phyloP scores from a whole-genome alignment of 2,888 invertebrate species.

The Watsonalla cultraria region DNA sequence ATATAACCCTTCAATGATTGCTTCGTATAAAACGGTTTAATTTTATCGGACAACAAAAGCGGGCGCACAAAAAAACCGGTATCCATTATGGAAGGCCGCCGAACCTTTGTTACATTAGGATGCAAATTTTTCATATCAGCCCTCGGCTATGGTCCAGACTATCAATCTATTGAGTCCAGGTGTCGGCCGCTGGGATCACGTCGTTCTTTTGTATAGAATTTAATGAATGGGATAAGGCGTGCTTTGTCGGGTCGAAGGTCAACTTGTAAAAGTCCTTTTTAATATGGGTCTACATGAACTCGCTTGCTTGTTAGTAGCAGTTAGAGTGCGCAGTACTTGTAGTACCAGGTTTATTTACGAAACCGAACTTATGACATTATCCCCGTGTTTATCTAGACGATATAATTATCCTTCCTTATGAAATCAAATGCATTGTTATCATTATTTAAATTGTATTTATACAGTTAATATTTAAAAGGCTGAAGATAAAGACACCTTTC shows the following conservation, averaged over 20 bases:
- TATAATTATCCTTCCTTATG: too few species aligned
- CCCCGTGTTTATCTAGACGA: too few species aligned
- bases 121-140: constrained; percentile 61
- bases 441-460: too few species aligned
- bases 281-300: not conserved
- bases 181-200: constrained; percentile 49
- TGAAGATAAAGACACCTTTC: too few species aligned
- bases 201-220: constrained; percentile 32
- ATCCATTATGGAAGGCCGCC: constrained; percentile 36
- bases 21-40: not conserved
- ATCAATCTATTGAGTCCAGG: constrained; percentile 52
- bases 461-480: too few species aligned
- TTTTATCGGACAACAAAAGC: constrained; percentile 2
- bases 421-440: too few species aligned
- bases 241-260: constrained; percentile 10
- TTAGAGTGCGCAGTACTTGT: not conserved
- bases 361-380: too few species aligned
- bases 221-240: constrained; percentile 11
- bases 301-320: too few species aligned
- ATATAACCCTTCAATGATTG: not conserved
- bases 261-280: constrained; percentile 1
- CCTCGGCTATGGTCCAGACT: constrained; percentile 37
- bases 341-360: not conserved
- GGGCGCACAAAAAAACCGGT: constrained; percentile 26
- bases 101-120: constrained; percentile 50